Evolutionary conservation across 2,888 invertebrate genomes (phyloP).

Genomic region (Lithodes maja): DNA sequence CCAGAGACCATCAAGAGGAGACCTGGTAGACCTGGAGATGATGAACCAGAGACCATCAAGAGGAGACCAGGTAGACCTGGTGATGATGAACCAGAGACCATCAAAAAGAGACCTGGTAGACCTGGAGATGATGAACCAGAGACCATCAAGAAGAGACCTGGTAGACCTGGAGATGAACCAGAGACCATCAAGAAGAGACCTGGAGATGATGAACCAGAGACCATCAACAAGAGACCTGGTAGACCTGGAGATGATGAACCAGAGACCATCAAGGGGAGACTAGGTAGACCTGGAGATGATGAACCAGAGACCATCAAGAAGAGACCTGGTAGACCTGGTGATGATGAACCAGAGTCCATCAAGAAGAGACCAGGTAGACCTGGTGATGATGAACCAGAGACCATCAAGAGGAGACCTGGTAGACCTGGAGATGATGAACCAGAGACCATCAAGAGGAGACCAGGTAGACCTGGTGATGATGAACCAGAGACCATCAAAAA

Average conservation of each 20-base stretch:
- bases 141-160: neutral
- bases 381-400: conserved; percentile 36
- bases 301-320: conserved; percentile 35
- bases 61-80: conserved; percentile 5
- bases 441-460: conserved; percentile 19
- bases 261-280: conserved; percentile 35
- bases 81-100: conserved; percentile 23
- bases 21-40: conserved; percentile 7
- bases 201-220: conserved; percentile 23
- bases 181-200: conserved; percentile 7
- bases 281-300: conserved; percentile 10
- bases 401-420: conserved; percentile 29
- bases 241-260: conserved; percentile 12
- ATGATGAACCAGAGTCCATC: conserved; percentile 30
- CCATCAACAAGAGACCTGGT: conserved; percentile 1
- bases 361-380: conserved; percentile 16
- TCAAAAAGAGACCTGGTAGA: neutral
- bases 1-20: conserved; percentile 2
- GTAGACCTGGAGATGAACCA: conserved; percentile 29
- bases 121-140: conserved; percentile 35
- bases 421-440: conserved; percentile 32
- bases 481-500: conserved; percentile 24
- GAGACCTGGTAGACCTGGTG: conserved; percentile 29
- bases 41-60: conserved; percentile 10
- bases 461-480: conserved; percentile 25